phyloP scores from a whole-genome alignment of 2,888 invertebrate genomes.

The Mycalesis mineus region DNA sequence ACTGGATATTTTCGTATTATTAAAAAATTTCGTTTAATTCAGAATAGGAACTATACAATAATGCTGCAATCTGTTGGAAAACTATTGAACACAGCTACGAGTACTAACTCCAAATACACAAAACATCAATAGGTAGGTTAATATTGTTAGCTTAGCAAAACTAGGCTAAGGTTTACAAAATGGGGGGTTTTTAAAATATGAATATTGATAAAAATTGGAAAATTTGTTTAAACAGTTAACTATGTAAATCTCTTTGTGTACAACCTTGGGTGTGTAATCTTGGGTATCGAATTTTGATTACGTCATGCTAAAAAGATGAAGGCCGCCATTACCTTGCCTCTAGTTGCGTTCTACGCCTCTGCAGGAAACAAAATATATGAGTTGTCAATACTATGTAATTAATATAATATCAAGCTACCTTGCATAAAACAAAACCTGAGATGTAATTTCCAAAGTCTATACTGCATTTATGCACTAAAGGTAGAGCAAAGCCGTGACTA shows the following conservation, averaged over 20 bases:
- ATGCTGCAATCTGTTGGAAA: no score
- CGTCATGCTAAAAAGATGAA: constrained; percentile 26
- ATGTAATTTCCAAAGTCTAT: constrained; percentile 26
- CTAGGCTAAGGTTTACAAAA: background rate
- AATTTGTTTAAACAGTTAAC: background rate
- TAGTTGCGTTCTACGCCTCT: constrained; percentile 29
- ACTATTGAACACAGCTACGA: no score
- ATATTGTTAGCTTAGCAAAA: background rate
- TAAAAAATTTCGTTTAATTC: no score
- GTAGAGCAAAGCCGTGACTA: constrained; percentile 30
- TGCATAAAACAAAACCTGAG: constrained; percentile 28
- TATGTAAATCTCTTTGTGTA: background rate
- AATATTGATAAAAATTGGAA: background rate
- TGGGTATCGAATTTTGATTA: background rate
- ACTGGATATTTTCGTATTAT: no score
- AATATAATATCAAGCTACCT: constrained; percentile 27
- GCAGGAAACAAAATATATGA: constrained; percentile 28
- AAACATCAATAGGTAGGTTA: background rate
- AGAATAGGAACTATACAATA: no score
- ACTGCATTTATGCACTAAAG: constrained; percentile 29
- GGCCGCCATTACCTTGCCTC: constrained; percentile 28
- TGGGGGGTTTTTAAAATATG: background rate
- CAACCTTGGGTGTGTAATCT: background rate
- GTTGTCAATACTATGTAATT: constrained; percentile 27
- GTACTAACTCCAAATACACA: background rate